phyloP scores from a whole-genome alignment of 1,140 invertebrate species.

The Zaprionus africanus region DNA sequence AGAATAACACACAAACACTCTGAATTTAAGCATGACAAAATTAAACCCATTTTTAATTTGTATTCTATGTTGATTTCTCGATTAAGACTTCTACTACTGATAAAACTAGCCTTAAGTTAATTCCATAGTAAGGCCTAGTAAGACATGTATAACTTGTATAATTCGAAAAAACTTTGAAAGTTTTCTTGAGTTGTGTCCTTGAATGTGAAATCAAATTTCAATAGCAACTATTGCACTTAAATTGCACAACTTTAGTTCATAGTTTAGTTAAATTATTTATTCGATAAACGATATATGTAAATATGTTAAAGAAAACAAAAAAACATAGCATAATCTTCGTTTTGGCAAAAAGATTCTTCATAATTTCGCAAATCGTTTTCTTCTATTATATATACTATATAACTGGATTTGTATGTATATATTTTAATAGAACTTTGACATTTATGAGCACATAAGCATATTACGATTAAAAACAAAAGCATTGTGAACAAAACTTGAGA shows the following conservation, averaged over 20 bases:
- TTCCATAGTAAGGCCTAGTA: conserved; percentile 54
- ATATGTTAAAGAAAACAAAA: conserved; percentile 40
- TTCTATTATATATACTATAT: conserved; percentile 23
- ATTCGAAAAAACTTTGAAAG: conserved; percentile 54
- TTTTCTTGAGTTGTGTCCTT: conserved; percentile 41
- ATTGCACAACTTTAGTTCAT: conserved; percentile 62
- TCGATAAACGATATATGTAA: conserved; percentile 58
- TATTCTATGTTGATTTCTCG: conserved; percentile 58
- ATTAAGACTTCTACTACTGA: conserved; percentile 45
- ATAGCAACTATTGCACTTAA: conserved; percentile 11
- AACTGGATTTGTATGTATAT: conserved; percentile 9
- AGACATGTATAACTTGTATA: conserved; percentile 17
- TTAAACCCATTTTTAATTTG: neutral
- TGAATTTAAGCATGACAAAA: conserved; percentile 56
- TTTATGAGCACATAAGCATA: conserved; percentile 67
- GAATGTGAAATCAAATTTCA: conserved; percentile 67
- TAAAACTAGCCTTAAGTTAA: conserved; percentile 32
- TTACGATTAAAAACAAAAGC: conserved; percentile 43
- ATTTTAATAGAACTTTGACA: conserved; percentile 58
- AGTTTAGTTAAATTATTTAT: conserved; percentile 80
- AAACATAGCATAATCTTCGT: conserved; percentile 57
- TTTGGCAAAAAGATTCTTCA: conserved; percentile 84
- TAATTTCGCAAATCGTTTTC: conserved; percentile 69
- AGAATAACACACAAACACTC: neutral
- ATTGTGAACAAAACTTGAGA: conserved; percentile 62